Evolutionary conservation across 30 jellyfish, hydroid and myxozoan genomes (phyloP).

Genomic region (Aurelia sp.): DNA sequence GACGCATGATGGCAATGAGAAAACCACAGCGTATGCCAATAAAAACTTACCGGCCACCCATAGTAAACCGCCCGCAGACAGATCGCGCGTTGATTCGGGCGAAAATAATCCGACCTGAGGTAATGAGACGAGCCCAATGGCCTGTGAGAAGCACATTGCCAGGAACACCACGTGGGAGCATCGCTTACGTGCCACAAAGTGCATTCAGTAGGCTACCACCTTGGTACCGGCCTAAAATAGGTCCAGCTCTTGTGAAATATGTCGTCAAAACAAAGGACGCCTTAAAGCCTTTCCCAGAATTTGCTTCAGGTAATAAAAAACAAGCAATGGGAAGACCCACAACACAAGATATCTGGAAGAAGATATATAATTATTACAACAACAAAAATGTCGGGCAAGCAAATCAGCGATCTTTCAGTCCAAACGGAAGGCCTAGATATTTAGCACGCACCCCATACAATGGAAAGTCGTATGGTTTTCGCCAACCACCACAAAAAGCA

Average conservation of each 20-base stretch:
- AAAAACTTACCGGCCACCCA: constrained; percentile 12
- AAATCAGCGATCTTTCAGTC: neutral
- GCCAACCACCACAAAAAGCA: neutral
- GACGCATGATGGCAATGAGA: neutral
- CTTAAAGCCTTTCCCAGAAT: constrained; percentile 6
- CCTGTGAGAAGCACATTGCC: constrained; percentile 6
- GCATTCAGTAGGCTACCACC: constrained; percentile 69
- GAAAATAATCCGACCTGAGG: constrained; percentile 67
- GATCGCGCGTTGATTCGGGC: constrained; percentile 90
- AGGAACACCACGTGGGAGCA: constrained; percentile 35
- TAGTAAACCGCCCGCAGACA: constrained; percentile 82
- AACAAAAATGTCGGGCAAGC: constrained; percentile 22
- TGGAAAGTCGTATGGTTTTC: neutral
- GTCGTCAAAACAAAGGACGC: constrained; percentile 34
- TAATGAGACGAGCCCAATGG: constrained; percentile 12
- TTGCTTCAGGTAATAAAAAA: constrained; percentile 44
- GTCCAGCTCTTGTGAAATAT: constrained; percentile 73
- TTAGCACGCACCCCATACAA: neutral
- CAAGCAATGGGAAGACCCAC: constrained; percentile 43
- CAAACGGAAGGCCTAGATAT: neutral
- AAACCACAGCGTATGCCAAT: neutral
- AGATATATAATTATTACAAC: constrained; percentile 62
- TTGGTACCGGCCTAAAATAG: constrained; percentile 76
- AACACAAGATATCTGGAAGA: constrained; percentile 51
- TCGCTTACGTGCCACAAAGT: constrained; percentile 52